Conservation (phyloP, 2,888 invertebrate genomes). For the Eurytoma adleriae region DNA sequence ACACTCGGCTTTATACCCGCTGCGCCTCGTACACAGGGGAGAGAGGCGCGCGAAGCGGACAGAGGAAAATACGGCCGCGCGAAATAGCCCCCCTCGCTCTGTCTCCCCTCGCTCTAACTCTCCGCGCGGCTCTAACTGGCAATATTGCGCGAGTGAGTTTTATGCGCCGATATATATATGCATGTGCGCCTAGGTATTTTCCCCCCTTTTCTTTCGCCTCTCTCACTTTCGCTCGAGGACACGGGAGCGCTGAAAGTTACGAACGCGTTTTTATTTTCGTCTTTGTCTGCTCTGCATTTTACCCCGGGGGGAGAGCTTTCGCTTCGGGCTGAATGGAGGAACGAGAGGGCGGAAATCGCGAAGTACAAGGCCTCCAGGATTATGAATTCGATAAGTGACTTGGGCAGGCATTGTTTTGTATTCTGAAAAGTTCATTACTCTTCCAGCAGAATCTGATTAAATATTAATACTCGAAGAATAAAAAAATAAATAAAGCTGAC, state of each 20-base stretch:
- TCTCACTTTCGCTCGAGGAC: not conserved
- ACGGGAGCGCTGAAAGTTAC: slow-evolving; percentile 11
- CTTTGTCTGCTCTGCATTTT: slow-evolving; percentile 1
- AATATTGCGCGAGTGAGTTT: slow-evolving; percentile 31
- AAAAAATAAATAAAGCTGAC: no score
- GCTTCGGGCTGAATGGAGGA: not conserved
- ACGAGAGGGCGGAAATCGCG: not conserved
- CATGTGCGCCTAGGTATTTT: not conserved
- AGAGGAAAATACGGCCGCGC: slow-evolving; percentile 27
- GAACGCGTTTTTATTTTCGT: slow-evolving; percentile 29
- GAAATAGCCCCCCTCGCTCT: slow-evolving; percentile 6
- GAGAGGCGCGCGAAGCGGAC: not conserved
- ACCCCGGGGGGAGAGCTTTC: slow-evolving; percentile 10
- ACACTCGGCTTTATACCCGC: slow-evolving; percentile 19
- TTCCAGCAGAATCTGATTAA: not conserved
- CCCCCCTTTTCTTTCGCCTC: not conserved
- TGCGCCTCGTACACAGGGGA: not conserved
- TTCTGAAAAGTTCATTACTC: not conserved
- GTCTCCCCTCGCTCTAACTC: not conserved
- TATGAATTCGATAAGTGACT: slow-evolving; percentile 43
- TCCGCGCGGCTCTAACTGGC: slow-evolving; percentile 1
- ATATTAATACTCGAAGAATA: no score
- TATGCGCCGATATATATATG: slow-evolving; percentile 8
- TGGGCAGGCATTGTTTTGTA: slow-evolving; percentile 5
- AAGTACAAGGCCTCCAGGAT: not conserved